These are phyloP conservation scores for Cheilosia grossa DNA, from an alignment of 2,888 invertebrate species.

Conservation along the genomic window DNA sequence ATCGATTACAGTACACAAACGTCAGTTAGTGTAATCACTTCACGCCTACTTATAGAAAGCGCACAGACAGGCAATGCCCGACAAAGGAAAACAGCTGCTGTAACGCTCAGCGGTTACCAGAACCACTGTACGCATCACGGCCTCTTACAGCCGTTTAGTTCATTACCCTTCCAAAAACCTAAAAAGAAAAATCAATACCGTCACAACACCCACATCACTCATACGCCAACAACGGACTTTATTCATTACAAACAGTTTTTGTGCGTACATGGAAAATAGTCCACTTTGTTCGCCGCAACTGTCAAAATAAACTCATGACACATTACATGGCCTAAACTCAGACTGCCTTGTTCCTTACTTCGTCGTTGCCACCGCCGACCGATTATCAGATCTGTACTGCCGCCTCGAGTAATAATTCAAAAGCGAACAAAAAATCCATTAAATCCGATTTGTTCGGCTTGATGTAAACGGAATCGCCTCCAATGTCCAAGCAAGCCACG, in stretches of 20 bases:
- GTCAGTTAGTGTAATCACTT: no score
- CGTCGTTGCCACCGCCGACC: neutral
- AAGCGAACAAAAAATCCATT: constrained; percentile 40
- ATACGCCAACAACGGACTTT: constrained; percentile 35
- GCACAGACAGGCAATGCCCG: no score
- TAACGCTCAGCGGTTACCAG: neutral
- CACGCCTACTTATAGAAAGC: no score
- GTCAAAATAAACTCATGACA: constrained; percentile 54
- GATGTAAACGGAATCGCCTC: constrained; percentile 51
- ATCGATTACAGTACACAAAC: no score
- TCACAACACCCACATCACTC: constrained; percentile 23
- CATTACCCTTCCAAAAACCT: constrained; percentile 10
- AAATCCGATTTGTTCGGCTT: constrained; percentile 57
- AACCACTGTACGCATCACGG: neutral
- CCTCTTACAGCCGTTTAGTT: neutral
- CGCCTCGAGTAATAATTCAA: constrained; percentile 4
- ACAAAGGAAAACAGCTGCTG: constrained; percentile 1
- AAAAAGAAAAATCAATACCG: constrained; percentile 7
- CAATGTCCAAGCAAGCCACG: constrained; percentile 24
- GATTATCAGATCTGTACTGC: neutral
- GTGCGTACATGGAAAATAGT: neutral
- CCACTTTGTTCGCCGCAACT: constrained; percentile 9
- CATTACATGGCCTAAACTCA: constrained; percentile 24
- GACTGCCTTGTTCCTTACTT: neutral
- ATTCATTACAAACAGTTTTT: neutral